Conservation (phyloP, 2,888 invertebrate species). For the Eustalomyia histrio region DNA sequence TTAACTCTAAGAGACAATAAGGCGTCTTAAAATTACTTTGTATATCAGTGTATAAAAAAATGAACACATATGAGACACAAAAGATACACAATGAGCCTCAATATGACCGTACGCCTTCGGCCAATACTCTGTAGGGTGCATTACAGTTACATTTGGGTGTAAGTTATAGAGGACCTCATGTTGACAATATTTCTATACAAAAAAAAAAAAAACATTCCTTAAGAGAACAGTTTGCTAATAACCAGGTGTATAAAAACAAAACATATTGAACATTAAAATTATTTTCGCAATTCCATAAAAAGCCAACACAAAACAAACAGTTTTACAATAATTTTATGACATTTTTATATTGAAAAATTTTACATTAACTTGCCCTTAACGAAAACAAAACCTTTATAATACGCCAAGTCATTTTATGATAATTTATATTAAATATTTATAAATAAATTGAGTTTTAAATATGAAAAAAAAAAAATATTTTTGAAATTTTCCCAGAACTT, state of each 20-base stretch:
- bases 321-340: slow-evolving; percentile 29
- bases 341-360: slow-evolving; percentile 29
- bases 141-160: slow-evolving; percentile 50
- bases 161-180: slow-evolving; percentile 66
- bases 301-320: background rate
- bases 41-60: background rate
- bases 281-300: background rate
- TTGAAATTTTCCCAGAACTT: background rate
- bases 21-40: slow-evolving; percentile 39
- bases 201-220: slow-evolving; percentile 9
- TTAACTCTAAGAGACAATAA: slow-evolving; percentile 29
- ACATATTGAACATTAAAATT: background rate
- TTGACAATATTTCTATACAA: slow-evolving; percentile 61
- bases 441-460: background rate
- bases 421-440: slow-evolving; percentile 60
- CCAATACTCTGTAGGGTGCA: slow-evolving; percentile 59
- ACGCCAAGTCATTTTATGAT: slow-evolving; percentile 58
- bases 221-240: slow-evolving; percentile 9
- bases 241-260: slow-evolving; percentile 45
- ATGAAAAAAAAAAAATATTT: background rate
- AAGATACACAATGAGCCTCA: slow-evolving; percentile 23
- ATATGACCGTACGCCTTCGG: slow-evolving; percentile 50
- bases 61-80: background rate
- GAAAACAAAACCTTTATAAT: slow-evolving; percentile 38
- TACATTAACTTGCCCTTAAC: slow-evolving; percentile 6